A percentile compares a stretch with the other conserved stretches of the same genome.
Conservation (phyloP, 1,140 invertebrate genomes). For the Radopholus similis region DNA sequence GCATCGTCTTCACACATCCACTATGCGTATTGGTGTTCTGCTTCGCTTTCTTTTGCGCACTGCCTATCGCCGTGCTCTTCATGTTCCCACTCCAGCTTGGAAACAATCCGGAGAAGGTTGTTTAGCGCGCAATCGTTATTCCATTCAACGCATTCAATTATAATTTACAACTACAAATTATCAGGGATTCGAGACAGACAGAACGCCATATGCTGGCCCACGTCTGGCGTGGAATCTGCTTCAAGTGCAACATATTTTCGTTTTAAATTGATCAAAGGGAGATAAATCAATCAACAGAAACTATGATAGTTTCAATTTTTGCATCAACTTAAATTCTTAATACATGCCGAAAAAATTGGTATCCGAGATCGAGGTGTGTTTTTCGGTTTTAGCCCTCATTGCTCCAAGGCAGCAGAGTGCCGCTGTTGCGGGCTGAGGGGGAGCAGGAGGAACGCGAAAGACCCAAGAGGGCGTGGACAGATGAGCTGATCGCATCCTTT, state of each 20-base stretch:
- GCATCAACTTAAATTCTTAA: not conserved
- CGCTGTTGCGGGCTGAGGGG: slow-evolving; percentile 10
- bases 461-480: slow-evolving; percentile 48
- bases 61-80: slow-evolving; percentile 33
- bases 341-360: no score
- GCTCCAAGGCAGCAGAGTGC: slow-evolving; percentile 43
- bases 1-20: no score
- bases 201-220: slow-evolving; percentile 45
- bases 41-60: not conserved
- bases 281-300: not conserved
- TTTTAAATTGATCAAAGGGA: no score
- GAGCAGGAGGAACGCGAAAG: not conserved
- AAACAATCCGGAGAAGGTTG: slow-evolving; percentile 52
- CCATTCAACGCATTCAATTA: not conserved
- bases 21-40: no score
- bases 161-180: not conserved
- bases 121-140: not conserved
- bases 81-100: slow-evolving; percentile 38
- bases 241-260: no score
- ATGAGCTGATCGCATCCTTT: slow-evolving; percentile 51
- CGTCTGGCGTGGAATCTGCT: slow-evolving; percentile 52
- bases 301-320: not conserved
- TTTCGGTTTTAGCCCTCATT: slow-evolving; percentile 21
- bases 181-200: slow-evolving; percentile 58
- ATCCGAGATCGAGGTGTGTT: no score